Conservation (phyloP, 2,113 vertebrate genomes). For the Tricholaema leucomelas region DNA sequence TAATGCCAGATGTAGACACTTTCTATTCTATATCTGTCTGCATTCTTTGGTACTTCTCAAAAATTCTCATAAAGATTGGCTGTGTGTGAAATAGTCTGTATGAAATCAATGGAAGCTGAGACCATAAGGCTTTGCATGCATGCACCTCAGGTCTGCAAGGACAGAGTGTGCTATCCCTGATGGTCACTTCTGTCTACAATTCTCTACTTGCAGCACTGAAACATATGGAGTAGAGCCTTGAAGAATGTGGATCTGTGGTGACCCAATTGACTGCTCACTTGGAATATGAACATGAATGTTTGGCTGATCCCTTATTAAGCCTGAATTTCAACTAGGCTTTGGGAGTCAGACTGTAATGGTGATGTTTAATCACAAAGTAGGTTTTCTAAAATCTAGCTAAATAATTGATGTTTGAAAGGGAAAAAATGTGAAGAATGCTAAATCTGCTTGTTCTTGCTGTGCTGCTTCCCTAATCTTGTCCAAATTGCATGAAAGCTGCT, state of each 20-base stretch:
- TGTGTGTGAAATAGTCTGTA: not conserved
- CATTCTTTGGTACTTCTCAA: not conserved
- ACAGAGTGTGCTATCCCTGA: not conserved
- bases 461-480: not conserved
- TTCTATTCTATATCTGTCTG: not conserved
- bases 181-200: not conserved
- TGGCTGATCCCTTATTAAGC: not conserved
- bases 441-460: slow-evolving; percentile 34
- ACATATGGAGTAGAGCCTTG: not conserved
- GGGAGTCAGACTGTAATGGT: slow-evolving; percentile 29
- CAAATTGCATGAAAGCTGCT: not conserved
- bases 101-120: not conserved
- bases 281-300: slow-evolving; percentile 6
- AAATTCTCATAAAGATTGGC: not conserved
- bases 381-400: slow-evolving; percentile 74
- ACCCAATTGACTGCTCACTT: slow-evolving; percentile 30
- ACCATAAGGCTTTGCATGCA: not conserved
- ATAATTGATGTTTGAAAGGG: slow-evolving; percentile 74
- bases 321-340: slow-evolving; percentile 26
- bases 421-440: slow-evolving; percentile 69
- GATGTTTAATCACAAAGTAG: slow-evolving; percentile 74
- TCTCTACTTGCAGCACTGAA: not conserved
- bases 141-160: not conserved
- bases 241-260: not conserved
- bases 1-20: not conserved